These are phyloP conservation scores for Anser brachyrhynchus DNA, from an alignment of 2,113 vertebrate species.

Conservation along the genomic window DNA sequence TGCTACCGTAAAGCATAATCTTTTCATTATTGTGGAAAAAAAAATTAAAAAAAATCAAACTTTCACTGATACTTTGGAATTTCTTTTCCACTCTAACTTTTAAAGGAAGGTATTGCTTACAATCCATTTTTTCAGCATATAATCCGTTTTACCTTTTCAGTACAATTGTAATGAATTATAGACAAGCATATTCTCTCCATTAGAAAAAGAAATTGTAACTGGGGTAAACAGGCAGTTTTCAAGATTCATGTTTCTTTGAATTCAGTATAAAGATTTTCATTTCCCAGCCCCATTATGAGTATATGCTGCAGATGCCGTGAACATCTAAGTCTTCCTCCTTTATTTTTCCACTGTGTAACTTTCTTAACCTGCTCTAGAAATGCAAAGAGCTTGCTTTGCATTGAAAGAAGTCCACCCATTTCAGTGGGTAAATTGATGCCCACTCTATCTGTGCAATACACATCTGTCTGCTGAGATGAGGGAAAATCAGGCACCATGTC, in stretches of 20 bases:
- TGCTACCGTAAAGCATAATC: not conserved
- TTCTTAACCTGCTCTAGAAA: not conserved
- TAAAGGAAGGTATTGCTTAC: not conserved
- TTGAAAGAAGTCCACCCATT: not conserved
- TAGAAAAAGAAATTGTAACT: not conserved
- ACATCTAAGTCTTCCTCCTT: not conserved
- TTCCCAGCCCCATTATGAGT: not conserved
- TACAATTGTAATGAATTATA: not conserved
- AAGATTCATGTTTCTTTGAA: not conserved
- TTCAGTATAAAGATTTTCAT: not conserved
- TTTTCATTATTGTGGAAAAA: not conserved
- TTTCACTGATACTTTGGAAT: not conserved
- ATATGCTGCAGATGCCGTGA: fast-evolving
- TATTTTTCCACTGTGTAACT: not conserved
- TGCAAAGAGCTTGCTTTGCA: not conserved
- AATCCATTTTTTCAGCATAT: not conserved
- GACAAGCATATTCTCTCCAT: not conserved
- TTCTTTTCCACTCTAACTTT: not conserved
- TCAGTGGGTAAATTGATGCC: not conserved
- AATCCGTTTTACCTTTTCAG: not conserved
- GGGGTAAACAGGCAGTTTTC: not conserved
- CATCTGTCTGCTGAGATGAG: fast-evolving
- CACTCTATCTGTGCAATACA: not conserved
- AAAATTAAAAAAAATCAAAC: not conserved
- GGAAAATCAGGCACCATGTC: not conserved